phyloP scores from a whole-genome alignment of 2,113 vertebrate genomes.

The Grus americana region DNA sequence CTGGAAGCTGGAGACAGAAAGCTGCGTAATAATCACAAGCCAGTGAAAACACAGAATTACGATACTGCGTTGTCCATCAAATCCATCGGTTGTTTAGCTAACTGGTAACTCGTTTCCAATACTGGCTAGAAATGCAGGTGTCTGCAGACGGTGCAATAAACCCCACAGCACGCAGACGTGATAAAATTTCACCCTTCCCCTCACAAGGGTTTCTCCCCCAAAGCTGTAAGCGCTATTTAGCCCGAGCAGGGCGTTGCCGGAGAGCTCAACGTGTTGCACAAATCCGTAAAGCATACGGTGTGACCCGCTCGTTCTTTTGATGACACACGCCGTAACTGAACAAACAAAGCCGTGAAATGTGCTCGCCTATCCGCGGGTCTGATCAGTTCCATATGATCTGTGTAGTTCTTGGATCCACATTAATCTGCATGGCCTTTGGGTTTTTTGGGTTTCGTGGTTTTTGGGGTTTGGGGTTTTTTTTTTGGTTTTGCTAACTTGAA shows the following conservation, averaged over 20 bases:
- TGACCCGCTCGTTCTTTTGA: neutral
- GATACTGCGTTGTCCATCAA: neutral
- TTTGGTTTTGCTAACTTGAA: neutral
- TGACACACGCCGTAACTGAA: accelerated
- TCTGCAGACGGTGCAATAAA: neutral
- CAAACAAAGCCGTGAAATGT: neutral
- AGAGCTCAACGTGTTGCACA: accelerated
- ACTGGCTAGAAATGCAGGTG: neutral
- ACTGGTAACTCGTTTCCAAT: neutral
- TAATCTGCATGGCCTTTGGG: neutral
- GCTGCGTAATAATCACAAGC: neutral
- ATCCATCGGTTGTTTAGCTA: neutral
- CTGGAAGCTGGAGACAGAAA: neutral
- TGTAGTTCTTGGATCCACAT: neutral
- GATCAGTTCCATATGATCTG: neutral
- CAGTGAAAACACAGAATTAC: neutral
- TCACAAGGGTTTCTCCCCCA: neutral
- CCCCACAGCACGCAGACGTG: accelerated
- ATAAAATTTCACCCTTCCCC: neutral
- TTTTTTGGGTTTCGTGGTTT: neutral
- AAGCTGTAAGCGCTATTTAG: accelerated
- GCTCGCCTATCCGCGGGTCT: neutral
- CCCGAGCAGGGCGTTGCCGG: neutral
- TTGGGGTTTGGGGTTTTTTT: neutral
- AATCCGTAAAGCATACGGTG: accelerated